A percentile compares a stretch with the other conserved stretches of the same genome.
These are phyloP conservation scores for Lithophane leautieri DNA, from an alignment of 2,888 invertebrate genomes.

Conservation along the genomic window DNA sequence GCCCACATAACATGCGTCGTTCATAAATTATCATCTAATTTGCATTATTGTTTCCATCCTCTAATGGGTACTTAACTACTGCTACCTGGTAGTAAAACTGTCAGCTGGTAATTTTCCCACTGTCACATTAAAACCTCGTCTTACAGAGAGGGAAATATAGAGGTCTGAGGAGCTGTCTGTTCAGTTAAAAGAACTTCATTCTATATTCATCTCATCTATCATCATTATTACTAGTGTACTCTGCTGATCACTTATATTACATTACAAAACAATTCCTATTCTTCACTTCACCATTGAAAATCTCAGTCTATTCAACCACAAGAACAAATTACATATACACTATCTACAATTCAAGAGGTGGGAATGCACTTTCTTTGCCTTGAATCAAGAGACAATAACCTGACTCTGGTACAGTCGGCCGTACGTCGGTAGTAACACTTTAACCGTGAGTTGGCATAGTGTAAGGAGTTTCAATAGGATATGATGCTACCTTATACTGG, in stretches of 20 bases:
- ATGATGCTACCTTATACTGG: background rate
- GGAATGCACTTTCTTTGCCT: conserved; percentile 35
- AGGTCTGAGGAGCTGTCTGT: too few species aligned
- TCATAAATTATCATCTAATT: conserved; percentile 47
- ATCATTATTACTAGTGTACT: background rate
- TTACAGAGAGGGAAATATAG: background rate
- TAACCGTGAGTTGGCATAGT: background rate
- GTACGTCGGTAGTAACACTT: background rate
- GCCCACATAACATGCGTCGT: conserved; percentile 23
- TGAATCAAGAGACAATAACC: conserved; percentile 34
- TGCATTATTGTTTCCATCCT: conserved; percentile 40
- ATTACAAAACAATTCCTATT: conserved; percentile 24
- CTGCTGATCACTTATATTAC: too few species aligned
- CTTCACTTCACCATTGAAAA: conserved; percentile 8
- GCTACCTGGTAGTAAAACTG: background rate
- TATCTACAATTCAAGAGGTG: conserved; percentile 29
- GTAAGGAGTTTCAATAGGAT: background rate
- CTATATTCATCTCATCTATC: background rate
- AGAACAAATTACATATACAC: conserved; percentile 3
- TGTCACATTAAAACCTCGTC: background rate
- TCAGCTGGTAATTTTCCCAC: conserved; percentile 11
- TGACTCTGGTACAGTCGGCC: background rate
- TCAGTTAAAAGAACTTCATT: too few species aligned
- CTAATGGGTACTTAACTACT: background rate
- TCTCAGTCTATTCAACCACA: conserved; percentile 17